Conservation (phyloP, 2,797 vertebrate genomes). For the Sebastes steindachneri region DNA sequence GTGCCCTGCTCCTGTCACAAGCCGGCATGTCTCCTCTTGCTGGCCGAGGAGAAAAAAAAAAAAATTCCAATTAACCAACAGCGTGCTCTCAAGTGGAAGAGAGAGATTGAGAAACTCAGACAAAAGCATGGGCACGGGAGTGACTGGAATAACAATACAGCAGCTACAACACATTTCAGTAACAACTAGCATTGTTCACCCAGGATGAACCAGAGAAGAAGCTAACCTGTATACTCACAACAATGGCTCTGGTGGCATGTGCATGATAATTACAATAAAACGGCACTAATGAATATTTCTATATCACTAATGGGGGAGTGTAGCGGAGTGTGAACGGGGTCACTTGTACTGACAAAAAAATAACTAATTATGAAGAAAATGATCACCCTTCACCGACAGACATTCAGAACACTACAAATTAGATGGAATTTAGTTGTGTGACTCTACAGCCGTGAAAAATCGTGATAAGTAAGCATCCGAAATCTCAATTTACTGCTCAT, state of each 20-base stretch:
- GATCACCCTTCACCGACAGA: background rate
- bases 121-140: conserved; percentile 45
- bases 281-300: background rate
- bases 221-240: background rate
- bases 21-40: conserved; percentile 22
- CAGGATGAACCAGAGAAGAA: background rate
- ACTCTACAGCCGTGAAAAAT: background rate
- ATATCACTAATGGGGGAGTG: background rate
- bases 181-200: background rate
- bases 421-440: background rate
- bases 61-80: conserved; percentile 67
- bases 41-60: background rate
- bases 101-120: conserved; percentile 67
- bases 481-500: background rate
- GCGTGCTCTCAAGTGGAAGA: conserved; percentile 60
- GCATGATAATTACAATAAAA: background rate
- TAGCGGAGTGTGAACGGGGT: background rate
- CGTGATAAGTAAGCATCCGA: background rate
- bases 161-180: background rate
- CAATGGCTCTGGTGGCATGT: background rate
- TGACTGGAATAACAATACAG: conserved; percentile 59
- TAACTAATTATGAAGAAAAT: background rate
- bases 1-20: conserved; percentile 12
- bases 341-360: background rate
- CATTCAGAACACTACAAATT: background rate